Base-by-base conservation (phyloP, 2,888 invertebrate genomes). In the Polymixis lichenea region DNA sequence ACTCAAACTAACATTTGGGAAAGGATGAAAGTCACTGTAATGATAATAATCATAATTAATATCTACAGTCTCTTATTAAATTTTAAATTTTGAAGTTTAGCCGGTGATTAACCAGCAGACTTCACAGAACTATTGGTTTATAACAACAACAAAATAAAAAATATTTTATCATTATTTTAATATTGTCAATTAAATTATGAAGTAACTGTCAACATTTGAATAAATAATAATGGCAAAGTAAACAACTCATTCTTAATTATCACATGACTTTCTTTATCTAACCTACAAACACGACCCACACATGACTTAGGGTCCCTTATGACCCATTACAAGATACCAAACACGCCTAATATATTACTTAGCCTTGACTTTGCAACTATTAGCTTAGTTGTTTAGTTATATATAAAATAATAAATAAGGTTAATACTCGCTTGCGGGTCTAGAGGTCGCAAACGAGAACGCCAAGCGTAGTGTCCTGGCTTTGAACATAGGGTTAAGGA, bases 341-440 rank as follows among this genome's bases (percentile, higher is more conserved):
- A 77, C 73, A 81, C 53, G 74, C 53, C 62, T 72, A 61, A 72
- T 71, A 81, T 38, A 77, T 80, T 60, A 84, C 82, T 81, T 69
- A 72, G 68, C 38, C 46, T 38, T 61, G 69, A 85, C 64, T 77
- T 83, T 9, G 22, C 13, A 60, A 67, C 62, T 70, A 51, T 58
- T 69, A 68, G 46, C 56, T 72, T 25, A 49, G 71, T 69, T 71
- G 64, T 55, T 55, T 62, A 72, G 60, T 77, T 25, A 60, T 19
- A 62, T 25, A 60, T 19, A 62, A 13, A 78, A 53, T 60, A 49
- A 25, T 49, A 22, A 13, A 61, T 15, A 22, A 49, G 25, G 5
- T 49, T 58, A 15, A 46, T 5, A 38, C 58, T 15, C 28, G 17
- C 2, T 53, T 17, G 1, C 11, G 8, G 13, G 11, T 38, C 13